Evolutionary conservation across 1,140 invertebrate species (phyloP).

Genomic region (Andricus grossulariae): DNA sequence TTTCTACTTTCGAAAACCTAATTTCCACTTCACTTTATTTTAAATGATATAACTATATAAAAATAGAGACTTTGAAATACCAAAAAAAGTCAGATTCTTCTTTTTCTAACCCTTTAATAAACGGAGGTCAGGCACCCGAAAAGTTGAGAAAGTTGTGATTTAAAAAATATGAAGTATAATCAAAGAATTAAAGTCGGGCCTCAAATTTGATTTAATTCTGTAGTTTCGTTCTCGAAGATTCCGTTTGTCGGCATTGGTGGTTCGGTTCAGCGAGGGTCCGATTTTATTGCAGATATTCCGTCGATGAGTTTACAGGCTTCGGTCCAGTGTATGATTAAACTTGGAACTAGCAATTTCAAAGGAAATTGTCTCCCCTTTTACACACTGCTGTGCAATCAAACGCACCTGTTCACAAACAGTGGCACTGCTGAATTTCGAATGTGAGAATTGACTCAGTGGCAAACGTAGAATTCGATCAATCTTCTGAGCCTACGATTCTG

Average conservation of each 20-base stretch:
- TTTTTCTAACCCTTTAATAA: not conserved
- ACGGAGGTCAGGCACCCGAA: not conserved
- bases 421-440: constrained; percentile 20
- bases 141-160: not conserved
- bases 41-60: too few relatives aligned
- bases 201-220: not conserved
- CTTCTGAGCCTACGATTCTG: not conserved
- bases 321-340: constrained; percentile 24
- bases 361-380: constrained; percentile 31
- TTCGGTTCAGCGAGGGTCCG: constrained; percentile 15
- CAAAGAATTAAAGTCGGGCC: not conserved
- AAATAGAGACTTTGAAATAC: too few relatives aligned
- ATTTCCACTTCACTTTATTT: too few relatives aligned
- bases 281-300: not conserved
- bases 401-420: constrained; percentile 23
- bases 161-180: constrained; percentile 16
- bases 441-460: not conserved
- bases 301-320: constrained; percentile 32
- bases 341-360: constrained; percentile 31
- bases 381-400: constrained; percentile 16
- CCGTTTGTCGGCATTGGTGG: constrained; percentile 25
- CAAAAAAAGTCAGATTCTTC: not conserved
- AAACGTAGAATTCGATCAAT: constrained; percentile 23
- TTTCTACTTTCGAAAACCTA: too few relatives aligned
- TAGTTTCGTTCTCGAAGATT: constrained; percentile 3